These are phyloP conservation scores for Campylomormyrus tamandua DNA, from an alignment of 2,113 vertebrate genomes.

Conservation along the genomic window DNA sequence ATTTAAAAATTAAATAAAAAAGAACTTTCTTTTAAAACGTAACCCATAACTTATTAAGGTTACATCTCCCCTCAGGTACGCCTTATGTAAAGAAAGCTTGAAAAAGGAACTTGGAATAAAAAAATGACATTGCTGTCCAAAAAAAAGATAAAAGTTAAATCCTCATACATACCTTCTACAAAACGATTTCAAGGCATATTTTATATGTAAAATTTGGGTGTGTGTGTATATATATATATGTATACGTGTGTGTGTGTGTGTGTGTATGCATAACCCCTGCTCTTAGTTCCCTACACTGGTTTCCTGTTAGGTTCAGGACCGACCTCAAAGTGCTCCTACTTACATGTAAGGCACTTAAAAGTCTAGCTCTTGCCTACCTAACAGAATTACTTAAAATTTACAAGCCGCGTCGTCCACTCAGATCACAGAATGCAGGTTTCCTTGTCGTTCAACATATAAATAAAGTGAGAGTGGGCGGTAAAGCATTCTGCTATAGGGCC, in stretches of 20 bases:
- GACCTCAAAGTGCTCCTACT: not conserved
- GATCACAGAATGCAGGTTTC: not conserved
- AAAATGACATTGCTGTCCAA: conserved; percentile 1
- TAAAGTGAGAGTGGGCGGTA: not conserved
- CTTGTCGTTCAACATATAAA: not conserved
- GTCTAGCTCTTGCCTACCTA: not conserved
- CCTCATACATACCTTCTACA: not conserved
- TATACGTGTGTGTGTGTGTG: too few relatives aligned
- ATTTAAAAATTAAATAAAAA: not conserved
- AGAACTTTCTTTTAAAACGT: not conserved
- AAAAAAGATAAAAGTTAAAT: conserved; percentile 2
- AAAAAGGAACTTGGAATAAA: not conserved
- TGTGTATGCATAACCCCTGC: not conserved
- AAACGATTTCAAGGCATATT: not conserved
- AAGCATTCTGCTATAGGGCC: not conserved
- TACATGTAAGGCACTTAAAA: not conserved
- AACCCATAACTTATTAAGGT: conserved; percentile 12
- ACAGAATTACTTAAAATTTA: not conserved
- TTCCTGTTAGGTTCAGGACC: not conserved
- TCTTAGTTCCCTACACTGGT: not conserved
- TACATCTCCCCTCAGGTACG: not conserved
- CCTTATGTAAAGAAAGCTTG: not conserved
- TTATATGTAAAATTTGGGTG: not conserved
- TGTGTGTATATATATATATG: not conserved
- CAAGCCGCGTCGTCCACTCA: not conserved